A percentile compares a stretch with the other conserved stretches of the same genome.
phyloP scores from a whole-genome alignment of 2,888 invertebrate species.

The Clostera curtula region DNA sequence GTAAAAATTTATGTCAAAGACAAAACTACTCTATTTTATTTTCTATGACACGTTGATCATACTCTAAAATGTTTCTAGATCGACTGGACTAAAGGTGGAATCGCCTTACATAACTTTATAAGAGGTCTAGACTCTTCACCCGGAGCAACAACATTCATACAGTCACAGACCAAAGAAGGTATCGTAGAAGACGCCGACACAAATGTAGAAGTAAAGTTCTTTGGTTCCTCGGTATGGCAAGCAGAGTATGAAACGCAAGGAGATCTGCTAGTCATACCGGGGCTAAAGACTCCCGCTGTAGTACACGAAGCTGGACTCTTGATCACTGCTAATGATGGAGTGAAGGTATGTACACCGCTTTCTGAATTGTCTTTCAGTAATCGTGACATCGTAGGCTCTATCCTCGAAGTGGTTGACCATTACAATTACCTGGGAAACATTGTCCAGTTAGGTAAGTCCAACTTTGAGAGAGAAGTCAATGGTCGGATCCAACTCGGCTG shows the following conservation, averaged over 20 bases:
- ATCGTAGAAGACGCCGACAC: conserved; percentile 40
- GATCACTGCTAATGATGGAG: conserved; percentile 86
- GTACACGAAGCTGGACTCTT: conserved; percentile 88
- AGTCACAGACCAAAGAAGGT: conserved; percentile 51
- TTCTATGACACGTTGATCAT: no score
- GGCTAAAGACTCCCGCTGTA: conserved; percentile 76
- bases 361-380: no score
- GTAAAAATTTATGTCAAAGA: no score
- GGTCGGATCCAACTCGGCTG: no score
- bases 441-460: no score
- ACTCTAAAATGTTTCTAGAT: no score
- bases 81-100: conserved; percentile 80
- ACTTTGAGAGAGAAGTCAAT: no score
- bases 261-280: conserved; percentile 75
- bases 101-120: conserved; percentile 93
- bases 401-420: no score
- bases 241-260: conserved; percentile 71
- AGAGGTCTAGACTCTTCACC: conserved; percentile 96
- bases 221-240: conserved; percentile 85
- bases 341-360: conserved; percentile 77
- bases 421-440: no score
- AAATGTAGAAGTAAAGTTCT: conserved; percentile 74
- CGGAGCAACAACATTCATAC: conserved; percentile 84
- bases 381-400: no score
- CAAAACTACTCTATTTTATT: no score